Percentiles rank a stretch among this genome's conserved stretches.
phyloP scores from a whole-genome alignment of 2,797 vertebrate species.

The Cetoscarus ocellatus region DNA sequence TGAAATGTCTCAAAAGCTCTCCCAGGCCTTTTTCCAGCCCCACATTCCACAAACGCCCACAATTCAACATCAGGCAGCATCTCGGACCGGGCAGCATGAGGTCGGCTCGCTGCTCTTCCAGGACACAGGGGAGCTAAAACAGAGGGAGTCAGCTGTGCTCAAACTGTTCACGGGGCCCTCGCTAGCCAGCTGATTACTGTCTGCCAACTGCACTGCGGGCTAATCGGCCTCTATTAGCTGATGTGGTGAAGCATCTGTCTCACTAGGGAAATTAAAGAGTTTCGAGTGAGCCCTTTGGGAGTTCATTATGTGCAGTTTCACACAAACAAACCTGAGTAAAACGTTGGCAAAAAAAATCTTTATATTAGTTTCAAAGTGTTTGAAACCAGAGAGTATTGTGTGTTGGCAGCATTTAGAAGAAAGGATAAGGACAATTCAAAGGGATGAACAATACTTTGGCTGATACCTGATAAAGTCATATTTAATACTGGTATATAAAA shows the following conservation, averaged over 20 bases:
- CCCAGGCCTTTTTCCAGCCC: slow-evolving; percentile 37
- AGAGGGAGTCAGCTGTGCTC: slow-evolving; percentile 34
- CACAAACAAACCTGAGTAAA: slow-evolving; percentile 27
- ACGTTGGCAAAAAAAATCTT: slow-evolving; percentile 23
- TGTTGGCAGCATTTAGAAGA: neutral
- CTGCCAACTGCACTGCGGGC: slow-evolving; percentile 48
- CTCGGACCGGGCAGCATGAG: slow-evolving; percentile 28
- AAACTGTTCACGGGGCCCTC: slow-evolving; percentile 27
- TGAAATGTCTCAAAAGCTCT: slow-evolving; percentile 44
- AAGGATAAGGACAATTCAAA: slow-evolving; percentile 17
- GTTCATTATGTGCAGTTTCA: slow-evolving; percentile 24
- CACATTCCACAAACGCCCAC: slow-evolving; percentile 62
- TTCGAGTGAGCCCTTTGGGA: slow-evolving; percentile 18
- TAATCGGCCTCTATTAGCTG: slow-evolving; percentile 44
- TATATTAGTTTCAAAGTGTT: slow-evolving; percentile 17
- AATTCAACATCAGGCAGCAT: slow-evolving; percentile 44
- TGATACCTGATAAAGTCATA: too few species aligned
- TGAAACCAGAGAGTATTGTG: neutral
- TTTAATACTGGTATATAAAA: too few species aligned
- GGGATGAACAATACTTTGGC: neutral
- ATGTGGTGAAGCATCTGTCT: slow-evolving; percentile 29
- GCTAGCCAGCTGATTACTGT: slow-evolving; percentile 47
- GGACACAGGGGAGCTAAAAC: slow-evolving; percentile 58
- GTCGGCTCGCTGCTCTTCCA: slow-evolving; percentile 36
- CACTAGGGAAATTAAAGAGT: slow-evolving; percentile 41